Conservation (phyloP, 2,888 invertebrate species). For the Euplexia lucipara region DNA sequence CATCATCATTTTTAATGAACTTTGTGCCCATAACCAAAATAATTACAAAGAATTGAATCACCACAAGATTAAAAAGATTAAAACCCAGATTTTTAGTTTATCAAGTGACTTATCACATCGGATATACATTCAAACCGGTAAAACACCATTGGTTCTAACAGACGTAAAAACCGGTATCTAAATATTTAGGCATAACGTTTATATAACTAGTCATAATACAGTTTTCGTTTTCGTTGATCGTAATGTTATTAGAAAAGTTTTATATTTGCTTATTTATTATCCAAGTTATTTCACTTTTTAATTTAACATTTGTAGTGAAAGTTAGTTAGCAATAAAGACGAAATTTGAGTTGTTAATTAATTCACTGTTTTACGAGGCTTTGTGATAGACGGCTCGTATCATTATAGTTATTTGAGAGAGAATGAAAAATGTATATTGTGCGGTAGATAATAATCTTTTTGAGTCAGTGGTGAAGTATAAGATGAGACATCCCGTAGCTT, state of each 20-base stretch:
- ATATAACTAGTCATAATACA: slow-evolving; percentile 44
- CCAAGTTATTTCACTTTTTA: slow-evolving; percentile 55
- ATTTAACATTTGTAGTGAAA: slow-evolving; percentile 48
- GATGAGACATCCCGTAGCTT: too few relatives aligned
- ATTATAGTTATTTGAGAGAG: slow-evolving; percentile 25
- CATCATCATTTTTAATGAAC: too few relatives aligned
- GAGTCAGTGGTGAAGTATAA: not conserved
- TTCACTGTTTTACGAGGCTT: slow-evolving; percentile 44
- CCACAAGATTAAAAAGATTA: too few relatives aligned
- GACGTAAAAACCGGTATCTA: slow-evolving; percentile 33
- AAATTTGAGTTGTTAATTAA: slow-evolving; percentile 47
- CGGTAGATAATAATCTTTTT: slow-evolving; percentile 1
- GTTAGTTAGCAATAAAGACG: slow-evolving; percentile 36
- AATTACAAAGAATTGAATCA: not conserved
- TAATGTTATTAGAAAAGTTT: slow-evolving; percentile 50
- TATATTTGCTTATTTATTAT: slow-evolving; percentile 25
- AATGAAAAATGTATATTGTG: slow-evolving; percentile 16
- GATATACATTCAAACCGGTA: slow-evolving; percentile 40
- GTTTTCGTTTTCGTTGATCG: slow-evolving; percentile 58
- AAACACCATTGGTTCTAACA: slow-evolving; percentile 21
- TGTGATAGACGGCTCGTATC: slow-evolving; percentile 25
- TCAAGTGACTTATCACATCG: not conserved
- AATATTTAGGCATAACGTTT: slow-evolving; percentile 45
- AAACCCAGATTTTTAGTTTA: not conserved
- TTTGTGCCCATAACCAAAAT: not conserved